These are phyloP conservation scores for Orthonyx spaldingii DNA, from an alignment of 2,113 vertebrate species.

Conservation along the genomic window DNA sequence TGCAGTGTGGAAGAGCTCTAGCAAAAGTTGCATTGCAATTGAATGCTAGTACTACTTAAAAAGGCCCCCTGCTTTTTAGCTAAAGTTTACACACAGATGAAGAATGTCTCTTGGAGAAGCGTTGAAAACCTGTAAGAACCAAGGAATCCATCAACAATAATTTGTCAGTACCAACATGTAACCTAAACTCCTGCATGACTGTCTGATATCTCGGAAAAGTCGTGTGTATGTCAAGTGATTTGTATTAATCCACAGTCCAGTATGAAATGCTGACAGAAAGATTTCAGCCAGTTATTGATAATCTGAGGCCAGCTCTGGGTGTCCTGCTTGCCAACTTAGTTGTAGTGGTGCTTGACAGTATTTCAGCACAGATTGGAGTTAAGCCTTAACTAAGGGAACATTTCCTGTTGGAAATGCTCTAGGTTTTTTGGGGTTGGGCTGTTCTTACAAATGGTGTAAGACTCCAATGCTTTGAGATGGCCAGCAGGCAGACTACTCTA, in stretches of 20 bases:
- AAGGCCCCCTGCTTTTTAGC: background rate
- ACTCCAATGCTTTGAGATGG: background rate
- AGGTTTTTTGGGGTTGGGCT: background rate
- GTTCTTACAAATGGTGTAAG: background rate
- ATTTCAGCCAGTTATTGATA: background rate
- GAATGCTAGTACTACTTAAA: background rate
- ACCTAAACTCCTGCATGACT: background rate
- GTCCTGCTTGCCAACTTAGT: background rate
- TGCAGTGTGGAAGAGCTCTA: background rate
- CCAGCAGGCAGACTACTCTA: background rate
- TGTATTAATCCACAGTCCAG: background rate
- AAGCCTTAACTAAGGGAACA: background rate
- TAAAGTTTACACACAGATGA: background rate
- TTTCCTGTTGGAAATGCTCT: background rate
- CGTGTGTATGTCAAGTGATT: background rate
- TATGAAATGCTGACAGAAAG: background rate
- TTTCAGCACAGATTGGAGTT: background rate
- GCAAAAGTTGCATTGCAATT: background rate
- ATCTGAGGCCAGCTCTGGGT: background rate
- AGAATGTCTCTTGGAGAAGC: background rate
- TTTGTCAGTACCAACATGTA: constrained; percentile 1
- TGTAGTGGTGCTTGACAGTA: background rate
- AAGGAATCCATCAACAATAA: background rate
- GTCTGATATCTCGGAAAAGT: background rate
- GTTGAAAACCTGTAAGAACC: background rate